Evolutionary conservation across 2,888 invertebrate species (phyloP), one percentile per base, ranked within the genome.

Genomic region (Idaea biselata): DNA sequence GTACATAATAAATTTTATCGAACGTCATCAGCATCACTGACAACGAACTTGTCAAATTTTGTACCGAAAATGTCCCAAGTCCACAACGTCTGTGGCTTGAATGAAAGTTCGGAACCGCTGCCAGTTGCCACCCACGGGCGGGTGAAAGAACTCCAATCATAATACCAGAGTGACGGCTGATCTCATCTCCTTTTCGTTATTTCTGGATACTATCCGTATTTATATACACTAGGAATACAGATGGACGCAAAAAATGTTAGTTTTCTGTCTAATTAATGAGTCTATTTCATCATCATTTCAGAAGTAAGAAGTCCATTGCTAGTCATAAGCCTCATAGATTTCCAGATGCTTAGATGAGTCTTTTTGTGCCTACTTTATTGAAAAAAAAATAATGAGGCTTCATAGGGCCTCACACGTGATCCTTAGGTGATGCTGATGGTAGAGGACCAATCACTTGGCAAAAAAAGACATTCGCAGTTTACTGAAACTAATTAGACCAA

Each of bases 71-170:
- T 62, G 33, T 62, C 16, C 61, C 63, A 75, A 74, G 74, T 77
- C 67, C 57, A 55, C 56, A 73, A 61, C 64, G 44, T 55, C 55
- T 31, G 77, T 69, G 64, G 65, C 62, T 31, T 60, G 16, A 60
- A 32, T 57, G 61, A 53, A 44, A 44, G 44, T 63, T 58, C 72
- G 65, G 70, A 77, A 73, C 69, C 70, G 70, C 16, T 11, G 73
- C 60, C 65, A 18, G 11, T 18, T 18, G 68, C 83, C 82, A 78
- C 82, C 82, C 82, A 83, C 83, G 75, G 60, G 31, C 75, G 75
- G 81, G 81, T 81, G 76, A 80, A 82, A 73, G 80, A 81, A 80
- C 82, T 79, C 77, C 54, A 18, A 17, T 16, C 18, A 56, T 18
- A 18, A 56, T 44, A 44, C 58, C 32, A 67, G 73, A 71, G 69